Evolutionary conservation across 2,888 invertebrate species (phyloP).

Genomic region (Linyphia triangularis): DNA sequence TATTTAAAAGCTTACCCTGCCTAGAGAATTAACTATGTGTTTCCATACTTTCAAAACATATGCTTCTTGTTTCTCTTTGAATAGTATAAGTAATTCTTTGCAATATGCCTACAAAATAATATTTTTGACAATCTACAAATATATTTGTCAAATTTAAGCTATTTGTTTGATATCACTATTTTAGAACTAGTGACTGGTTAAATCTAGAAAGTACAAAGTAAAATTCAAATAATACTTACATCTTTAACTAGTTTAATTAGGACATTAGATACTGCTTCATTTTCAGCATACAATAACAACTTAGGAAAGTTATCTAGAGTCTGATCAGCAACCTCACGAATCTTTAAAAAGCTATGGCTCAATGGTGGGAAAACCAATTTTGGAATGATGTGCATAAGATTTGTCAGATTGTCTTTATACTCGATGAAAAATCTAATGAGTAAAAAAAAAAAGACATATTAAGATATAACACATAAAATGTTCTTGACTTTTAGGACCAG

Average conservation of each 20-base stretch:
- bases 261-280: slow-evolving; percentile 14
- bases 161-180: no score
- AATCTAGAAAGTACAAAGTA: no score
- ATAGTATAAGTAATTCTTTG: slow-evolving; percentile 37
- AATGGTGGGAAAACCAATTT: slow-evolving; percentile 53
- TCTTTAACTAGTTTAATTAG: slow-evolving; percentile 53
- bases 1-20: slow-evolving; percentile 46
- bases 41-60: slow-evolving; percentile 67
- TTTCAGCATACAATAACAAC: slow-evolving; percentile 29
- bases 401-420: slow-evolving; percentile 1
- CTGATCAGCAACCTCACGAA: slow-evolving; percentile 53
- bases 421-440: slow-evolving; percentile 30
- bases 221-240: slow-evolving; percentile 5
- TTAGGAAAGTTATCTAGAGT: slow-evolving; percentile 54
- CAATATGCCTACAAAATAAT: slow-evolving; percentile 34
- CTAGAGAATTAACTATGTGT: slow-evolving; percentile 37
- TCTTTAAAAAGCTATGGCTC: slow-evolving; percentile 21
- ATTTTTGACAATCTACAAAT: background rate
- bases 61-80: slow-evolving; percentile 54
- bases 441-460: background rate
- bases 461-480: background rate
- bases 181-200: no score
- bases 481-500: background rate
- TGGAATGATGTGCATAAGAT: slow-evolving; percentile 29
- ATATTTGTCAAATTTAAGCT: no score